Evolutionary conservation across 2,888 invertebrate species (phyloP).

Genomic region (Bruchidius siliquastri): DNA sequence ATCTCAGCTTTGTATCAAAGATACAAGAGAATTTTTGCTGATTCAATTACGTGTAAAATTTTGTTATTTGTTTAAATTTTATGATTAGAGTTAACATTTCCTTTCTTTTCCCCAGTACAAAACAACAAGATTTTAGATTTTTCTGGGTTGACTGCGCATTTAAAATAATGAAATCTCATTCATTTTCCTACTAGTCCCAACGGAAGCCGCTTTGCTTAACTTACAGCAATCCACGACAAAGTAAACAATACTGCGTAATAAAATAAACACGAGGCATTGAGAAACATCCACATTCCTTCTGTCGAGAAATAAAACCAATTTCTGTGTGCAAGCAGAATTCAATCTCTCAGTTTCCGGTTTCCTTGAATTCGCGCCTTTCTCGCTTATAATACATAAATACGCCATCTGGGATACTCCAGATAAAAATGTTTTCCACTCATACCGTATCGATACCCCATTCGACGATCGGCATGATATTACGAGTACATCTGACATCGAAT

Average conservation of each 20-base stretch:
- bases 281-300: neutral
- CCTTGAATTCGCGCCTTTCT: neutral
- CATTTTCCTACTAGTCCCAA: neutral
- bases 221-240: neutral
- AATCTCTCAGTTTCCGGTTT: neutral
- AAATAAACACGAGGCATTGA: neutral
- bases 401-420: neutral
- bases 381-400: neutral
- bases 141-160: no score
- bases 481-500: neutral
- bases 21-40: no score
- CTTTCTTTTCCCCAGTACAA: no score
- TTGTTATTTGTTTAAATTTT: no score
- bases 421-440: neutral
- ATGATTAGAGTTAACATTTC: no score
- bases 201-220: neutral
- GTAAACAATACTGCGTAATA: neutral
- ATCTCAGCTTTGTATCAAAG: no score
- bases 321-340: neutral
- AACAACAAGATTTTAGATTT: no score
- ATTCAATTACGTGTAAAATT: no score
- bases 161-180: neutral
- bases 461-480: no score
- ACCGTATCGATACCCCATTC: neutral
- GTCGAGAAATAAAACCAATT: neutral